Percentiles rank a stretch among this genome's conserved stretches.
phyloP scores from a whole-genome alignment of 2,113 vertebrate genomes.

The Proterorhinus semilunaris region DNA sequence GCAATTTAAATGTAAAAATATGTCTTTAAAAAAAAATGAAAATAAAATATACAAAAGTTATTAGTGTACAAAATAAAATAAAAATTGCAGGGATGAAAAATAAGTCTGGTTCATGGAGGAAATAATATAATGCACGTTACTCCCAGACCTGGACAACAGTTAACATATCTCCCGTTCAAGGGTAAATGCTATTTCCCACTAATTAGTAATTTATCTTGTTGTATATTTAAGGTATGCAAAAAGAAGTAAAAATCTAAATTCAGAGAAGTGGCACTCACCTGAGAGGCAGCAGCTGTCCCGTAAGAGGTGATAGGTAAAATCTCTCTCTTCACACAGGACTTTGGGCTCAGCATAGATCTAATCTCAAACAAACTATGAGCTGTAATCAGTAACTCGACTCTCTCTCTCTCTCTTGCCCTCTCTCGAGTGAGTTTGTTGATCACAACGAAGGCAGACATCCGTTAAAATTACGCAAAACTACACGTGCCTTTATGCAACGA shows the following conservation, averaged over 20 bases:
- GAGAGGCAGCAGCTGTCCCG: conserved; percentile 26
- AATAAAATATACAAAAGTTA: too few species aligned
- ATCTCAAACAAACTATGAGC: conserved; percentile 57
- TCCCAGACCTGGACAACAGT: too few species aligned
- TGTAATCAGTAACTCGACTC: conserved; percentile 71
- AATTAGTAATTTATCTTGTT: neutral
- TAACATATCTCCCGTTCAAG: neutral
- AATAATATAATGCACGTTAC: too few species aligned
- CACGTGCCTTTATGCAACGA: conserved; percentile 22
- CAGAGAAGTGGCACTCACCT: conserved; percentile 46
- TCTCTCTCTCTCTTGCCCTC: neutral
- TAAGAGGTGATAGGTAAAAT: conserved; percentile 6
- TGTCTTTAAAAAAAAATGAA: neutral
- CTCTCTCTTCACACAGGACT: conserved; percentile 53
- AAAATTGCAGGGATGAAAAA: too few species aligned
- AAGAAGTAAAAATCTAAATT: neutral
- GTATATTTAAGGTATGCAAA: neutral
- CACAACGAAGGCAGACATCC: conserved; percentile 49
- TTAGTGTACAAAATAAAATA: too few species aligned
- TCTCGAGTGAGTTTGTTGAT: conserved; percentile 50
- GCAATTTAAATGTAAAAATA: neutral
- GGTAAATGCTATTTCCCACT: neutral
- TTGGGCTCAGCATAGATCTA: conserved; percentile 61
- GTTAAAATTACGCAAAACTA: neutral
- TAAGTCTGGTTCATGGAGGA: too few species aligned